Conservation (phyloP, 2,113 vertebrate genomes). For the Anarrhichthys ocellatus region DNA sequence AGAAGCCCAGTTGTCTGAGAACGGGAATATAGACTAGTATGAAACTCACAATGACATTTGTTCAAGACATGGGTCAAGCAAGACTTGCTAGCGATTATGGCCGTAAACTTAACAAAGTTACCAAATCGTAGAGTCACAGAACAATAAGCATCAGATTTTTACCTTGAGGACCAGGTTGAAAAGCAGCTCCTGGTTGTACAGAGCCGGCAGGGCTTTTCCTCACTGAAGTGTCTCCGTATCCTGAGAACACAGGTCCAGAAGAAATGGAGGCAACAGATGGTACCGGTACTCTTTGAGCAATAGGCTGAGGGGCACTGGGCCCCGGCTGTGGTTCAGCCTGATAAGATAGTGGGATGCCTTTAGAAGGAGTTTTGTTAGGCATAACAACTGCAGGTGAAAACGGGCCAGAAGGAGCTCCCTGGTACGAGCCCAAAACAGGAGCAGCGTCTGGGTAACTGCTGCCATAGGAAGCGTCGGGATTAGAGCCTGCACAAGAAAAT, state of each 20-base stretch:
- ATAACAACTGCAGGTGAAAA: neutral
- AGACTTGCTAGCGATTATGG: neutral
- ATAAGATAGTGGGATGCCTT: neutral
- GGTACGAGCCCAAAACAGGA: neutral
- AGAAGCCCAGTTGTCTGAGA: slow-evolving; percentile 5
- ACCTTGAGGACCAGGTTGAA: neutral
- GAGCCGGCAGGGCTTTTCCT: neutral
- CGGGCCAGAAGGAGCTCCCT: neutral
- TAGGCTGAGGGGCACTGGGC: neutral
- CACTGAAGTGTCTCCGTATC: neutral
- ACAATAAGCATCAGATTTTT: neutral
- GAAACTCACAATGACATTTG: neutral
- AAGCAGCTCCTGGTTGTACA: neutral
- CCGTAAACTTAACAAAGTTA: neutral
- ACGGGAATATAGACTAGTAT: neutral
- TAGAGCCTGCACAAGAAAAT: neutral
- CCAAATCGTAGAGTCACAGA: neutral
- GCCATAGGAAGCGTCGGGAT: neutral
- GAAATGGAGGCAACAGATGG: neutral
- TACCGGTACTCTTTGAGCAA: neutral
- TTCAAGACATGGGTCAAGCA: neutral
- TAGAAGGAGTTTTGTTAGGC: accelerated
- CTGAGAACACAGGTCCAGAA: neutral
- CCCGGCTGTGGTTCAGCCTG: neutral
- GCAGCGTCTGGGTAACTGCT: neutral